Evolutionary conservation across 2,888 invertebrate species (phyloP).

Genomic region (Metellina segmentata): DNA sequence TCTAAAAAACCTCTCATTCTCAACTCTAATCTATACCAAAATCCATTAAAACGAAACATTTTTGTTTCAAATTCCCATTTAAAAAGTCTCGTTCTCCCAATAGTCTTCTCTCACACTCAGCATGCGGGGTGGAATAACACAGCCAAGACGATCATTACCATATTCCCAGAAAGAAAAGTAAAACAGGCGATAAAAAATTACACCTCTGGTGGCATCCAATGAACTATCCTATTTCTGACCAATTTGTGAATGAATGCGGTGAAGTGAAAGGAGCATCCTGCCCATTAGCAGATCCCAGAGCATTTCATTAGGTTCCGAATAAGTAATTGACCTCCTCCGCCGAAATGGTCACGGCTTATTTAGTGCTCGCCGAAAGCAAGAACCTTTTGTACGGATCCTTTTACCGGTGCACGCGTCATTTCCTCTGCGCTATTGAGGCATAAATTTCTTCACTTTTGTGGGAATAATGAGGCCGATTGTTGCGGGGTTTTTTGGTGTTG

Average conservation of each 20-base stretch:
- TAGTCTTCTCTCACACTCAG: too few relatives aligned
- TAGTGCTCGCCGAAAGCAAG: not conserved
- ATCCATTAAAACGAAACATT: too few relatives aligned
- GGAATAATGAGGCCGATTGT: not conserved
- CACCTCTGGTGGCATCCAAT: not conserved
- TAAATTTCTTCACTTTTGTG: not conserved
- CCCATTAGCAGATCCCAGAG: slow-evolving; percentile 10
- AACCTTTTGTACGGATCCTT: slow-evolving; percentile 1
- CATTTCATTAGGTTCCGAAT: slow-evolving; percentile 9
- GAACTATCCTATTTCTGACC: not conserved
- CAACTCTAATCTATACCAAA: too few relatives aligned
- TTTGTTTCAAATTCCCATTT: too few relatives aligned
- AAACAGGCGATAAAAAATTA: slow-evolving; percentile 12
- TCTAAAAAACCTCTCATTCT: too few relatives aligned
- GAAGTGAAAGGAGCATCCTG: slow-evolving; percentile 22
- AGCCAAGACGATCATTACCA: not conserved
- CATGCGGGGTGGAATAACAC: not conserved
- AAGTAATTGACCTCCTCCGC: slow-evolving; percentile 28
- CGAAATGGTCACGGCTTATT: slow-evolving; percentile 26
- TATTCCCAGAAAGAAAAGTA: not conserved
- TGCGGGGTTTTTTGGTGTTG: not conserved
- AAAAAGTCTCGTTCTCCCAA: not conserved
- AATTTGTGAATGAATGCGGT: slow-evolving; percentile 22
- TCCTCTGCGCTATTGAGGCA: not conserved
- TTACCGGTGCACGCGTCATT: slow-evolving; percentile 9